phyloP scores from a whole-genome alignment of 2,888 invertebrate species.

The Ichneumon xanthorius region DNA sequence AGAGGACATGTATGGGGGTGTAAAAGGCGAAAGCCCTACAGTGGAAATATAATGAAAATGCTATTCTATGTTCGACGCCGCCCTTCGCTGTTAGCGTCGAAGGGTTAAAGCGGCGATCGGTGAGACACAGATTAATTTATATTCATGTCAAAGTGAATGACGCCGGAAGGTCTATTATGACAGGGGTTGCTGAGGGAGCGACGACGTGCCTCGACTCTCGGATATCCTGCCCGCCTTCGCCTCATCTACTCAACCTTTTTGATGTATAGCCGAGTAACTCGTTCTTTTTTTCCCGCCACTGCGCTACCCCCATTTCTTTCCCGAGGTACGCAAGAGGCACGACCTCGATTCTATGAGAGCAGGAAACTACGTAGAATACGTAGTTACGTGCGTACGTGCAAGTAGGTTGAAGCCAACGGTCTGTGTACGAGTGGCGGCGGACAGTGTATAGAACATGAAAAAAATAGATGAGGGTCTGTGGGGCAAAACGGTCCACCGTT shows the following conservation, averaged over 20 bases:
- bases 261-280: slow-evolving; percentile 42
- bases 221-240: neutral
- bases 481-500: neutral
- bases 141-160: neutral
- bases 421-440: neutral
- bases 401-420: neutral
- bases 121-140: neutral
- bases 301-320: slow-evolving; percentile 8
- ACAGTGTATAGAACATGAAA: too few relatives aligned
- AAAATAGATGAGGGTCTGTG: neutral
- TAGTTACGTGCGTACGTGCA: slow-evolving; percentile 17
- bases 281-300: slow-evolving; percentile 44
- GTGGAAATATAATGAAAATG: too few relatives aligned
- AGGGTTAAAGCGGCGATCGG: neutral
- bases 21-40: too few relatives aligned
- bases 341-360: slow-evolving; percentile 3
- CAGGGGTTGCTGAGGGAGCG: neutral
- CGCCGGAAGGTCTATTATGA: neutral
- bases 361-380: slow-evolving; percentile 5
- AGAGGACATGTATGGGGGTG: too few relatives aligned
- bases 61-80: too few relatives aligned
- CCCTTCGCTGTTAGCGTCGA: neutral
- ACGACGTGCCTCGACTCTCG: slow-evolving; percentile 31
- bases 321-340: slow-evolving; percentile 5
- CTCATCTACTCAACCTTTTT: slow-evolving; percentile 16